Evolutionary conservation across 1,140 invertebrate genomes (phyloP), one percentile per base, ranked within the genome.

Genomic region (Neodiprion virginianus): DNA sequence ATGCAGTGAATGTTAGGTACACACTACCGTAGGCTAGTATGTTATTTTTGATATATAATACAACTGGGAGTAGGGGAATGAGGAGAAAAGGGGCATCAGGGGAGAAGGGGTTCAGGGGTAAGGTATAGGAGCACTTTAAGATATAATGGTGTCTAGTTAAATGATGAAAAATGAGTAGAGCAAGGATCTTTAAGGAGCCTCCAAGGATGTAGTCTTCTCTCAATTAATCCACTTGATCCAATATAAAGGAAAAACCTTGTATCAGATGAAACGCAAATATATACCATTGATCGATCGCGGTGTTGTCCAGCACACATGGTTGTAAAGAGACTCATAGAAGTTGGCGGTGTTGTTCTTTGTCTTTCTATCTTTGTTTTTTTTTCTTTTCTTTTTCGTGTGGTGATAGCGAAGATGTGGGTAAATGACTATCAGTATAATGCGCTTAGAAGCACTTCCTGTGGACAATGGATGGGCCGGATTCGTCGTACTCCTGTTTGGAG

Each of bases 361-460:
- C 53, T 61, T 61, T 61, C 53, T 61, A 14, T 61, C 8, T 12
- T 61, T 7, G 5, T 61, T 61, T 12, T 61, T 1, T 61, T 61
- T 61, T 61, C 11, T 61, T 61, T 12, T 61, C n/a, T 5, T 61
- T 61, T 61, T 61, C 5, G 53, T 61, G n/a, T 61, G 53, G 53
- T 61, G 53, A 61, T 61, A 61, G 53, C 53, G 53, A 61, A 61
- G 53, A 61, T 61, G 53, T 61, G 53, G 28, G 53, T 14, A 61
- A 61, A 61, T 61, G 53, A 61, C 53, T 61, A 61, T 61, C 53
- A 12, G n/a, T 14, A 61, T 61, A 14, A 8, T 61, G 53, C 53
- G 53, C 53, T 96, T 97, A 97, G 93, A 98, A 97, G 91, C 96
- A 98, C 90, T 97, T 98, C 91, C 96, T 94, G 93, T 97, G 96